These are phyloP conservation scores for Spilarctia lutea DNA, from an alignment of 2,888 invertebrate genomes.

Conservation along the genomic window DNA sequence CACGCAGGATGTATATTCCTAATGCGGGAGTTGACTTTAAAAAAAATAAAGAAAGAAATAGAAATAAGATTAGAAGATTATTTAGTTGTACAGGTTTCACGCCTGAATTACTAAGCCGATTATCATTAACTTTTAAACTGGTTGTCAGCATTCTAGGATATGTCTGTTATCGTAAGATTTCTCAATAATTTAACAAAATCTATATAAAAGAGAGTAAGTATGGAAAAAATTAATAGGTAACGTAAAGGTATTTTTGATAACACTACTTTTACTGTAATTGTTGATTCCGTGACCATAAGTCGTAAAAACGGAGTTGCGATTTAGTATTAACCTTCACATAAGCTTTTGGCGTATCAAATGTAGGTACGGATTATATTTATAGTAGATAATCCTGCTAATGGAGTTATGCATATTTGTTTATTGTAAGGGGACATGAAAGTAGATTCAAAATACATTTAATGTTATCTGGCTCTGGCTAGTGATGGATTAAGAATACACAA, in stretches of 20 bases:
- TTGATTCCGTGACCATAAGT: slow-evolving; percentile 50
- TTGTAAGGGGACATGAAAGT: not conserved
- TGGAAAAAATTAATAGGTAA: not conserved
- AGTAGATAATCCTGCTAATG: slow-evolving; percentile 24
- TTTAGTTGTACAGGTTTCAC: not conserved
- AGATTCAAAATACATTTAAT: not conserved
- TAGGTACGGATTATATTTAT: slow-evolving; percentile 36
- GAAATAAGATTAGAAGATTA: not conserved
- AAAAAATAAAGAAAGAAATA: too few species aligned
- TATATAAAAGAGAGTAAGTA: not conserved
- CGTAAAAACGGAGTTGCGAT: slow-evolving; percentile 48
- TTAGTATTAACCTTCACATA: slow-evolving; percentile 40
- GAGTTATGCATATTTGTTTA: not conserved
- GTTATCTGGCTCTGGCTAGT: not conserved
- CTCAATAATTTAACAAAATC: not conserved
- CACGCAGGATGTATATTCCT: too few species aligned
- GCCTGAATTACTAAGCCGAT: not conserved
- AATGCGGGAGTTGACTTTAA: too few species aligned
- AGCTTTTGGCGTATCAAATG: slow-evolving; percentile 30
- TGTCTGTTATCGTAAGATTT: not conserved
- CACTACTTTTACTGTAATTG: slow-evolving; percentile 38
- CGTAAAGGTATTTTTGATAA: not conserved
- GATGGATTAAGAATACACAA: not conserved
- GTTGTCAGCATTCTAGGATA: not conserved
- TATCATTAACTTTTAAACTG: not conserved